Base-by-base conservation (phyloP, 2,888 invertebrate species). In the Chydorus sphaericus region DNA sequence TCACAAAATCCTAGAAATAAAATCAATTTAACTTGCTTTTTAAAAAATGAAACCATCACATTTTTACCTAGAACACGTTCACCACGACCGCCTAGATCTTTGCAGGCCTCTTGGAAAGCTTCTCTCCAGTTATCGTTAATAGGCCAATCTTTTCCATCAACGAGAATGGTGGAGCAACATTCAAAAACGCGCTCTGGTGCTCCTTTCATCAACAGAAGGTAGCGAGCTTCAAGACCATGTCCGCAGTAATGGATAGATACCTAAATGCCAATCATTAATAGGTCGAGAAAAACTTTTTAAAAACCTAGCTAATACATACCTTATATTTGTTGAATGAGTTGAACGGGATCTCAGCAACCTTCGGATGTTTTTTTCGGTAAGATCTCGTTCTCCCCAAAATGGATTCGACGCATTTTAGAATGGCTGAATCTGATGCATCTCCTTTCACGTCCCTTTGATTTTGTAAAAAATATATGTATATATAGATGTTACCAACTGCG, bases 351-450 rank as follows among this genome's bases (percentile, higher is more conserved):
- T 93, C 92, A 69, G 84, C 83, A 53, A 82, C 83, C 71, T 92
- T 92, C 3, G 50, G 2, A 30, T 90, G 89, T 62, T 83, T 81
- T 67, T 82, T 82, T 63, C 91, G 78, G 64, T 89, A 84, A 4
- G 80, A 77, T 77, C 88, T 74, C 0, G 91, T 85, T 67, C 90
- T 88, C 48, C 90, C 90, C 30, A 89, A 77, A 54, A 89, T 89
- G 62, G 90, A 75, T 76, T 91, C 90, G 87, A 90, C 89, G 70
- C 89, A 91, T 70, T 91, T 91, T 62, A 93, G 78, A 49, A 93
- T 75, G 61, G 93, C 93, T 44, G 92, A 88, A 73, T 94, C 93
- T 0, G 91, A 92, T 38, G 93, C 93, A 70, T 94, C 93, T 60
- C 93, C 93, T 66, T 86, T 89, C 54, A 91, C 90, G 73, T 90